Evolutionary conservation across 2,797 vertebrate species (phyloP).

Genomic region (Acrossocheilus fasciatus): DNA sequence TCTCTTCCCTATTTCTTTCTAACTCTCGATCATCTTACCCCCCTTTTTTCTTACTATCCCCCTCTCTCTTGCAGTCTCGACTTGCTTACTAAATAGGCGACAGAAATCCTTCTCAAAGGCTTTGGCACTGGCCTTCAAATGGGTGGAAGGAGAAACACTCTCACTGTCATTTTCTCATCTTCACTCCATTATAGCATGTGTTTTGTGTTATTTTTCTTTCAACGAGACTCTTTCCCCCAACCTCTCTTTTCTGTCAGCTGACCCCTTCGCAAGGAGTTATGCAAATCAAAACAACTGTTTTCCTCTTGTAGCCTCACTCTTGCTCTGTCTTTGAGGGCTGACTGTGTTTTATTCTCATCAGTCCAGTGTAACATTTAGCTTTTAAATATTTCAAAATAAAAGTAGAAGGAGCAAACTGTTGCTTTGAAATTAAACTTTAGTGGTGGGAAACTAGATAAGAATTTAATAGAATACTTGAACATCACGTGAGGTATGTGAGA

Average conservation of each 20-base stretch:
- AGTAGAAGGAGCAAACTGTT: neutral
- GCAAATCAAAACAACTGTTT: slow-evolving; percentile 35
- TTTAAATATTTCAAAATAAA: neutral
- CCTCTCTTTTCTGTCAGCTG: slow-evolving; percentile 13
- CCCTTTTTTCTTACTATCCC: neutral
- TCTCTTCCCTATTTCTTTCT: slow-evolving; percentile 15
- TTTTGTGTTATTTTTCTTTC: slow-evolving; percentile 43
- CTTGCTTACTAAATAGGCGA: slow-evolving; percentile 57
- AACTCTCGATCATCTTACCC: slow-evolving; percentile 20
- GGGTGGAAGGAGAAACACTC: slow-evolving; percentile 27
- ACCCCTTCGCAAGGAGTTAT: slow-evolving; percentile 30
- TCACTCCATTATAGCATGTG: slow-evolving; percentile 32
- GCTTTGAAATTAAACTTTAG: neutral
- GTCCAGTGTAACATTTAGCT: neutral
- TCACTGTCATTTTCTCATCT: slow-evolving; percentile 42
- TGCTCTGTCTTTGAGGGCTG: neutral
- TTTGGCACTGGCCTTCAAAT: slow-evolving; percentile 33
- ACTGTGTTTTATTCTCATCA: neutral
- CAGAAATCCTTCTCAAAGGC: slow-evolving; percentile 36
- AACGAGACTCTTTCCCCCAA: slow-evolving; percentile 8
- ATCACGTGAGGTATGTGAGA: slow-evolving; percentile 9
- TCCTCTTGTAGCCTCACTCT: slow-evolving; percentile 8
- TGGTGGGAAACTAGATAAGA: neutral
- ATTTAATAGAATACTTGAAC: neutral
- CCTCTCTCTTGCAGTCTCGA: slow-evolving; percentile 34